Percentiles rank a stretch among this genome's conserved stretches.
These are phyloP conservation scores for Agonopterix alstromeriana DNA, from an alignment of 2,888 invertebrate genomes.

Conservation along the genomic window DNA sequence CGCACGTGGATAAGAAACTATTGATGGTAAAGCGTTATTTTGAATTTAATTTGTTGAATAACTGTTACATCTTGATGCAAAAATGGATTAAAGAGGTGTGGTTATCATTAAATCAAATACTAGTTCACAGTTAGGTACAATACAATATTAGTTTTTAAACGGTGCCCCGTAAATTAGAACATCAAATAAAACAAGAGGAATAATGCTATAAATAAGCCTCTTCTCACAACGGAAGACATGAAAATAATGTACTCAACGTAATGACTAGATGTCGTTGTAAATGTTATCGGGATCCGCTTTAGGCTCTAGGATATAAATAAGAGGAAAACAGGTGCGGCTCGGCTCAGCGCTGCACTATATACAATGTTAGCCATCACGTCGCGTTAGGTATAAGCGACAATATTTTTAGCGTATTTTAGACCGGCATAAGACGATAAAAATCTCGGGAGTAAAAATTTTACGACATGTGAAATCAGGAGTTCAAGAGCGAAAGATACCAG, in stretches of 20 bases:
- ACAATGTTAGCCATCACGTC: conserved; percentile 41
- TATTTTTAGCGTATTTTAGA: conserved; percentile 38
- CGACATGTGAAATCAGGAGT: conserved; percentile 48
- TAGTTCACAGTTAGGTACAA: too few relatives aligned
- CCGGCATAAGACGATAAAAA: conserved; percentile 37
- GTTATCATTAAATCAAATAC: too few relatives aligned
- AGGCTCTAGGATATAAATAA: conserved; percentile 47
- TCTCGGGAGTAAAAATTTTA: conserved; percentile 46
- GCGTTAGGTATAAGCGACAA: conserved; percentile 29
- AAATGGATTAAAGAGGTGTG: too few relatives aligned
- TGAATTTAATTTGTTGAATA: too few relatives aligned
- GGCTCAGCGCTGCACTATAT: conserved; percentile 27
- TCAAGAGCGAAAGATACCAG: conserved; percentile 34
- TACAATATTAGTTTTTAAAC: too few relatives aligned
- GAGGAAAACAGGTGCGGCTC: conserved; percentile 48
- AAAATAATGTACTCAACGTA: not conserved
- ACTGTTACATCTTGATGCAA: too few relatives aligned
- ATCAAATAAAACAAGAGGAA: too few relatives aligned
- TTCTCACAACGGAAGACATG: too few relatives aligned
- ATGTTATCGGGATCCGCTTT: conserved; percentile 26
- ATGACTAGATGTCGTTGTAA: conserved; percentile 17
- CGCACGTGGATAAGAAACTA: too few relatives aligned
- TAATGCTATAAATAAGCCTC: too few relatives aligned
- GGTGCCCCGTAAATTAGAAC: too few relatives aligned
- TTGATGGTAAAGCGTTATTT: too few relatives aligned